Percentiles rank a stretch among this genome's conserved stretches.
Evolutionary conservation across 2,113 vertebrate species (phyloP).

Genomic region (Leucosticte australis): DNA sequence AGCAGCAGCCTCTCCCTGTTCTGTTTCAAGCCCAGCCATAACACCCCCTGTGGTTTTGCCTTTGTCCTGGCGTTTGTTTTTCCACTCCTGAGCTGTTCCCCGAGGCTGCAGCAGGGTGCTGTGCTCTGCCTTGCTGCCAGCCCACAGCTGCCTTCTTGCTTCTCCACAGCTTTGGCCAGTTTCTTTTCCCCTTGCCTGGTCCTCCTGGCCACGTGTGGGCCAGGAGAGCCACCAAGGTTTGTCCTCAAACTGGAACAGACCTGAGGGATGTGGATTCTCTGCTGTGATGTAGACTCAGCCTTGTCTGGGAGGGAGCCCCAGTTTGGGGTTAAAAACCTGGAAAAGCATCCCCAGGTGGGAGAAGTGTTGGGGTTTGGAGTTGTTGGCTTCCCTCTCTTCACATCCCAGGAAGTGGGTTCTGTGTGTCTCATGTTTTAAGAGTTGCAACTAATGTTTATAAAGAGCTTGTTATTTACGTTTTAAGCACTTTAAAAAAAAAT

Average conservation of each 20-base stretch:
- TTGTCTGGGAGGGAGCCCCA: not conserved
- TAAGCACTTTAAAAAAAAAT: conserved; percentile 76
- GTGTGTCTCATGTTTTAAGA: conserved; percentile 69
- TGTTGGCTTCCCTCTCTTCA: not conserved
- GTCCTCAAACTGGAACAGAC: conserved; percentile 16
- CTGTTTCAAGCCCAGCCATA: not conserved
- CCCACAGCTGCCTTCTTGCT: not conserved
- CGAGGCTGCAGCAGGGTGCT: not conserved
- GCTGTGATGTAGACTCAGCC: not conserved
- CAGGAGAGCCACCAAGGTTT: not conserved
- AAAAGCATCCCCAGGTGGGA: not conserved
- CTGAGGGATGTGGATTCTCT: not conserved
- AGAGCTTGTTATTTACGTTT: conserved; percentile 79
- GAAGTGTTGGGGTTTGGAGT: not conserved
- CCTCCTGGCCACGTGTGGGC: not conserved
- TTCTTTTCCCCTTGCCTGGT: not conserved
- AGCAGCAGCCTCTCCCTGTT: not conserved
- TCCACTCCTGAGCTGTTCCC: not conserved
- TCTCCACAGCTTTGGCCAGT: not conserved
- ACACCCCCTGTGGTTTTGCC: not conserved
- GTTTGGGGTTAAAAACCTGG: not conserved
- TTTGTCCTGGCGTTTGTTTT: not conserved
- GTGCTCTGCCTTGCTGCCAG: not conserved
- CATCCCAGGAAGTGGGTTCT: conserved; percentile 6
- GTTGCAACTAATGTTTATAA: conserved; percentile 75